Conservation (phyloP, 2,113 vertebrate species). For the Cacatua alba region DNA sequence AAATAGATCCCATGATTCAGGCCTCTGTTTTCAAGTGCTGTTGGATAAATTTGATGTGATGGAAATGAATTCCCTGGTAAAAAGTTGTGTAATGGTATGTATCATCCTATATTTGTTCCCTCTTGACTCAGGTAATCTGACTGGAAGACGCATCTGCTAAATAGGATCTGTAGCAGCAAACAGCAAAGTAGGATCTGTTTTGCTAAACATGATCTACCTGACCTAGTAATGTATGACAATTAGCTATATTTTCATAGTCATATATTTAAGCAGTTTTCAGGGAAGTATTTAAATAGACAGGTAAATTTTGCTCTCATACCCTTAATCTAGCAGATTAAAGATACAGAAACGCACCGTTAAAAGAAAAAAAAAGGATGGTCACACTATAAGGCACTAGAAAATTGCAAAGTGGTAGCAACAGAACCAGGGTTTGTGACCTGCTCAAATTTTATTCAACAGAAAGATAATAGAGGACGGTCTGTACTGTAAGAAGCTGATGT, state of each 20-base stretch:
- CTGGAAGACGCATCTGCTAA: background rate
- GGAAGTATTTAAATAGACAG: background rate
- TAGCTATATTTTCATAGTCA: background rate
- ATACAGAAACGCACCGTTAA: background rate
- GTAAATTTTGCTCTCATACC: background rate
- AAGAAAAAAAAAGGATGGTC: background rate
- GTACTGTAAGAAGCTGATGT: background rate
- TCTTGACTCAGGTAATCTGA: background rate
- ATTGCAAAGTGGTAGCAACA: background rate
- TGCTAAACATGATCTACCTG: background rate
- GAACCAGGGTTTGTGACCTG: background rate
- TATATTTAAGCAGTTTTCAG: background rate
- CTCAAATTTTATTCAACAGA: background rate
- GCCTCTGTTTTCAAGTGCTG: background rate
- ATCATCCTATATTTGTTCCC: background rate
- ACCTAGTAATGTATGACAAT: background rate
- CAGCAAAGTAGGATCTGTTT: background rate
- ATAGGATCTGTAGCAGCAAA: background rate
- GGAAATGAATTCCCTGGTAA: background rate
- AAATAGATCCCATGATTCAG: background rate
- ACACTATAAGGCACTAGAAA: background rate
- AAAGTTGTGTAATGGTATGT: background rate
- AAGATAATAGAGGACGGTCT: background rate
- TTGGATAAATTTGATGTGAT: background rate
- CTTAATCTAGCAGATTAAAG: background rate